A percentile compares a stretch with the other conserved stretches of the same genome.
phyloP scores from a whole-genome alignment of 2,797 vertebrate genomes.

The Lacerta agilis region DNA sequence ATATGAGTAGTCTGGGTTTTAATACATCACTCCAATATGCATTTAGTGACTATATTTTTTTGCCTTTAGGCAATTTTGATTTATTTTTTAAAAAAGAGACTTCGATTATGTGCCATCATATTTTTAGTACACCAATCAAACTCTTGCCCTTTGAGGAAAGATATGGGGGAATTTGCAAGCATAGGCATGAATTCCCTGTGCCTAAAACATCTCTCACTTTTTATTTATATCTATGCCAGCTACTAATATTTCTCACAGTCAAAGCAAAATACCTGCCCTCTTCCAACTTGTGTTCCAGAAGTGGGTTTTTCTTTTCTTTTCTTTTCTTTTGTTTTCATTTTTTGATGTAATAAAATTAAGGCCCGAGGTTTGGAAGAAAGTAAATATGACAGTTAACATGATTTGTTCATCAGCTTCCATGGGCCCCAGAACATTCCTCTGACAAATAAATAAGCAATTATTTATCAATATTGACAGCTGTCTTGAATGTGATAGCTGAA shows the following conservation, averaged over 20 bases:
- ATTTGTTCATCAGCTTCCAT: background rate
- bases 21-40: slow-evolving; percentile 10
- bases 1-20: slow-evolving; percentile 13
- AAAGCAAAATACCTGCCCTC: background rate
- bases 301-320: too few species aligned
- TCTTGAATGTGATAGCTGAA: slow-evolving; percentile 17
- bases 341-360: slow-evolving; percentile 3
- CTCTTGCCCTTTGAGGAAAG: background rate
- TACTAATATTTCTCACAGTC: background rate
- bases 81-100: slow-evolving; percentile 7
- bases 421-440: background rate
- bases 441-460: slow-evolving; percentile 18
- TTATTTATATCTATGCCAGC: background rate
- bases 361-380: background rate
- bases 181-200: background rate
- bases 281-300: background rate
- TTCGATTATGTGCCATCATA: background rate
- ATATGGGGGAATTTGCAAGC: background rate
- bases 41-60: background rate
- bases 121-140: slow-evolving; percentile 11
- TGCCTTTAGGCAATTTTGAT: background rate
- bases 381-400: background rate
- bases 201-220: background rate
- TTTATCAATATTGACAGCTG: slow-evolving; percentile 18
- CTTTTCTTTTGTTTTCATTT: background rate